Percentiles rank a stretch among this genome's conserved stretches.
Evolutionary conservation across 2,888 invertebrate species (phyloP).

Genomic region (Morpho helenor): DNA sequence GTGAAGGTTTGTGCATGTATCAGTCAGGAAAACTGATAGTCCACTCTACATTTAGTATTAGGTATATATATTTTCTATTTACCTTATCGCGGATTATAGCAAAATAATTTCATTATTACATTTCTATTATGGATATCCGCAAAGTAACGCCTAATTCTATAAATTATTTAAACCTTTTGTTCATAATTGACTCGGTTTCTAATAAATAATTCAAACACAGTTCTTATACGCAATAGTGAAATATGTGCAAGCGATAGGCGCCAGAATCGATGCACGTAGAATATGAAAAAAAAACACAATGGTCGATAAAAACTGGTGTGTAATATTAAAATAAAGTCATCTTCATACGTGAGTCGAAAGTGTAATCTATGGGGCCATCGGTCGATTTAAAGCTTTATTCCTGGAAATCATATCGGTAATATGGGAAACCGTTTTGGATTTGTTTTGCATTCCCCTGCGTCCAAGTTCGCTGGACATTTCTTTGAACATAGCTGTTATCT

Average conservation of each 20-base stretch:
- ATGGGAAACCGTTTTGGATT: slow-evolving; percentile 31
- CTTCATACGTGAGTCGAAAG: slow-evolving; percentile 59
- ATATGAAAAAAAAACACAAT: slow-evolving; percentile 54
- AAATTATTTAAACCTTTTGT: no score
- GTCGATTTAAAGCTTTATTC: slow-evolving; percentile 45
- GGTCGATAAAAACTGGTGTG: slow-evolving; percentile 55
- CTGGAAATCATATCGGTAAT: slow-evolving; percentile 44
- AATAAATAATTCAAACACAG: not conserved
- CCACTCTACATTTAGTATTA: no score
- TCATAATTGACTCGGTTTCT: not conserved
- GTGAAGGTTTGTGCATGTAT: no score
- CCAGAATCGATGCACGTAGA: slow-evolving; percentile 46
- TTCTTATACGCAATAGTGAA: slow-evolving; percentile 35
- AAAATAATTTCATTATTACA: no score
- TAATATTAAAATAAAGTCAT: slow-evolving; percentile 74
- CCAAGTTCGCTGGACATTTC: slow-evolving; percentile 10
- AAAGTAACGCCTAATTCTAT: no score
- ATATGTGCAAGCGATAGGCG: slow-evolving; percentile 36
- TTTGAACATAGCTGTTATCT: slow-evolving; percentile 18
- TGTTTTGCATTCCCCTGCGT: slow-evolving; percentile 32
- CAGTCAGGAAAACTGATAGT: no score
- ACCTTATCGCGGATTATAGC: no score
- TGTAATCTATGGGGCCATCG: slow-evolving; percentile 28
- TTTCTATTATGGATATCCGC: no score
- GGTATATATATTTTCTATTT: no score